Conservation (phyloP, 2,888 invertebrate species). For the Leucoptera coffeella region DNA sequence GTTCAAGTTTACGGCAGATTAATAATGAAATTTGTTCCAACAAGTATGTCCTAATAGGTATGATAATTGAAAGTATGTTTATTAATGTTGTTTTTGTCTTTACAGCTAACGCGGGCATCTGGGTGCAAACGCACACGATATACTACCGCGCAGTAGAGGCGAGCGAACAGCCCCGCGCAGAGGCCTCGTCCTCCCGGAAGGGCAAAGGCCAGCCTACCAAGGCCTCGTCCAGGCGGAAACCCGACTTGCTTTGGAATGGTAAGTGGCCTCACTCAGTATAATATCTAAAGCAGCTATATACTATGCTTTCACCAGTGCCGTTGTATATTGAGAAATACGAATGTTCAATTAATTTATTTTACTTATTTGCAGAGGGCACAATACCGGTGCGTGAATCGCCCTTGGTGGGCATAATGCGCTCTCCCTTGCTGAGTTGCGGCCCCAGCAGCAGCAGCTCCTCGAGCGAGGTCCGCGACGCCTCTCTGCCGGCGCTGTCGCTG, state of each 20-base stretch:
- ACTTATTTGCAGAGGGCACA: conserved; percentile 62
- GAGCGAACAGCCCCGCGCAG: conserved; percentile 36
- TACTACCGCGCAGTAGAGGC: conserved; percentile 69
- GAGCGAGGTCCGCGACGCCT: conserved; percentile 86
- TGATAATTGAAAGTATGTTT: too few species aligned
- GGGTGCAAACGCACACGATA: conserved; percentile 97
- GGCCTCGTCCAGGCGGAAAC: conserved; percentile 65
- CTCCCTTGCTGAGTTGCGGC: conserved; percentile 62
- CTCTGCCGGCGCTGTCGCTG: conserved; percentile 84
- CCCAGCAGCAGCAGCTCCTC: too few species aligned
- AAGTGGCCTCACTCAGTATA: too few species aligned
- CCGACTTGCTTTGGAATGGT: conserved; percentile 75
- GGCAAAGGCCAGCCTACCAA: conserved; percentile 73
- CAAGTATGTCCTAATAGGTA: too few species aligned
- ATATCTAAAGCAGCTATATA: too few species aligned
- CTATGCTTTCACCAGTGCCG: too few species aligned
- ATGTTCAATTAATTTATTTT: too few species aligned
- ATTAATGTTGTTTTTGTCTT: conserved; percentile 1
- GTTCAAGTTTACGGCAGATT: too few species aligned
- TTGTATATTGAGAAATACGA: too few species aligned
- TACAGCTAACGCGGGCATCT: conserved; percentile 79
- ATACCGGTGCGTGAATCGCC: conserved; percentile 70
- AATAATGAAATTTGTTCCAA: too few species aligned
- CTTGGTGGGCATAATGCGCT: conserved; percentile 62
- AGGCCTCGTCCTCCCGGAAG: conserved; percentile 51